Conservation (phyloP, 1,140 invertebrate species). For the Drosophila neocordata region DNA sequence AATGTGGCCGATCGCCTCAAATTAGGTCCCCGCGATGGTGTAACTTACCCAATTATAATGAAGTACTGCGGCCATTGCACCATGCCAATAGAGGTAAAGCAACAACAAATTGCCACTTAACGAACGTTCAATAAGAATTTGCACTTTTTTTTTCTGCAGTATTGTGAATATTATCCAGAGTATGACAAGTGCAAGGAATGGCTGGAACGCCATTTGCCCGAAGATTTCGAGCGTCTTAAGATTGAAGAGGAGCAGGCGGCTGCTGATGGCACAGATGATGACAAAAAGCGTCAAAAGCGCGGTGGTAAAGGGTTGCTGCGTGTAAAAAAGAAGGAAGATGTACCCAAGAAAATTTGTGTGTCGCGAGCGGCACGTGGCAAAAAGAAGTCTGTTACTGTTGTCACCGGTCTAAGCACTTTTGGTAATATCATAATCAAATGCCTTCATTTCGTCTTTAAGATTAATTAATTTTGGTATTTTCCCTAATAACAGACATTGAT, state of each 20-base stretch:
- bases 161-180: slow-evolving; percentile 99
- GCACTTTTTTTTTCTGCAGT: slow-evolving; percentile 84
- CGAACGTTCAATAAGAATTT: not conserved
- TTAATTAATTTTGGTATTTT: not conserved
- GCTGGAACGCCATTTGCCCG: slow-evolving; percentile 96
- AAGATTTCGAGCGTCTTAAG: slow-evolving; percentile 93
- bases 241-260: slow-evolving; percentile 86
- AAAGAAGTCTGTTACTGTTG: slow-evolving; percentile 98
- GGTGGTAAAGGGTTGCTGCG: slow-evolving; percentile 95
- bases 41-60: slow-evolving; percentile 93
- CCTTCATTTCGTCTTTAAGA: not conserved
- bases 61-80: slow-evolving; percentile 97
- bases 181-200: slow-evolving; percentile 99
- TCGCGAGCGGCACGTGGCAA: slow-evolving; percentile 97
- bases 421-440: slow-evolving; percentile 84
- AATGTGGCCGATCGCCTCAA: slow-evolving; percentile 70
- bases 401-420: slow-evolving; percentile 93
- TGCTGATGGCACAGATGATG: slow-evolving; percentile 88
- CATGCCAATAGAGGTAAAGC: slow-evolving; percentile 91
- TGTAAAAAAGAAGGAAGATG: slow-evolving; percentile 93
- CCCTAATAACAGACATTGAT: slow-evolving; percentile 92
- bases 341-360: slow-evolving; percentile 94
- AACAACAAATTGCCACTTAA: not conserved
- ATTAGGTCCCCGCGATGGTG: slow-evolving; percentile 77
- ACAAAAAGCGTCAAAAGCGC: slow-evolving; percentile 95